Evolutionary conservation across 2,797 vertebrate genomes (phyloP).

Genomic region (Sebastes cheni): DNA sequence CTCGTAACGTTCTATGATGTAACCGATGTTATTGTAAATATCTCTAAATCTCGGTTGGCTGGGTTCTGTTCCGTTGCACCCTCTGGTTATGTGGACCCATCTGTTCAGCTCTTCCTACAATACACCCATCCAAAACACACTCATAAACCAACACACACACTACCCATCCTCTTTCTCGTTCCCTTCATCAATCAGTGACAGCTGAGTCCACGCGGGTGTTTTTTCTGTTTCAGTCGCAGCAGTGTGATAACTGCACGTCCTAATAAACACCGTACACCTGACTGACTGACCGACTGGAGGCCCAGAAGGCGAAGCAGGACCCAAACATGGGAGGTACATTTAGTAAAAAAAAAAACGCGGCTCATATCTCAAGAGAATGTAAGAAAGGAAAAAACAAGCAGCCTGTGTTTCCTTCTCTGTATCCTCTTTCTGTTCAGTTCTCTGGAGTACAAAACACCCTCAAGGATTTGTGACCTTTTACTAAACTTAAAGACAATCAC

Average conservation of each 20-base stretch:
- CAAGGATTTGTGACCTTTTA: constrained; percentile 45
- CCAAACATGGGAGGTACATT: background rate
- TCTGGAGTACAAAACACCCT: constrained; percentile 47
- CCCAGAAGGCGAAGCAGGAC: constrained; percentile 2
- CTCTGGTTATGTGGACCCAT: constrained; percentile 69
- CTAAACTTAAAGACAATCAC: constrained; percentile 63
- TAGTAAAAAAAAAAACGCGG: background rate
- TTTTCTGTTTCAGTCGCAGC: constrained; percentile 25
- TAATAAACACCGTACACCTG: constrained; percentile 51
- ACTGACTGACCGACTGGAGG: constrained; percentile 12
- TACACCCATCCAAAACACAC: constrained; percentile 32
- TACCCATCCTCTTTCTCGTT: constrained; percentile 2
- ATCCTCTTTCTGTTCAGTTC: constrained; percentile 53
- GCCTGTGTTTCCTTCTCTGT: constrained; percentile 56
- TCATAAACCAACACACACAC: background rate
- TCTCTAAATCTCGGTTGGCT: constrained; percentile 25
- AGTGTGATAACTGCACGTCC: constrained; percentile 47
- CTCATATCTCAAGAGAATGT: constrained; percentile 2
- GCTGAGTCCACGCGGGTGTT: constrained; percentile 62
- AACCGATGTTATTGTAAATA: constrained; percentile 46
- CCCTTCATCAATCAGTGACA: constrained; percentile 40
- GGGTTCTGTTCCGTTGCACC: constrained; percentile 42
- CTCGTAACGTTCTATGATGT: constrained; percentile 27
- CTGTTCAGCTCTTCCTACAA: constrained; percentile 59
- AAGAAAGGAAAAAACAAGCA: constrained; percentile 56